Evolutionary conservation across 2,113 vertebrate species (phyloP).

Genomic region (Toxotes jaculatrix): DNA sequence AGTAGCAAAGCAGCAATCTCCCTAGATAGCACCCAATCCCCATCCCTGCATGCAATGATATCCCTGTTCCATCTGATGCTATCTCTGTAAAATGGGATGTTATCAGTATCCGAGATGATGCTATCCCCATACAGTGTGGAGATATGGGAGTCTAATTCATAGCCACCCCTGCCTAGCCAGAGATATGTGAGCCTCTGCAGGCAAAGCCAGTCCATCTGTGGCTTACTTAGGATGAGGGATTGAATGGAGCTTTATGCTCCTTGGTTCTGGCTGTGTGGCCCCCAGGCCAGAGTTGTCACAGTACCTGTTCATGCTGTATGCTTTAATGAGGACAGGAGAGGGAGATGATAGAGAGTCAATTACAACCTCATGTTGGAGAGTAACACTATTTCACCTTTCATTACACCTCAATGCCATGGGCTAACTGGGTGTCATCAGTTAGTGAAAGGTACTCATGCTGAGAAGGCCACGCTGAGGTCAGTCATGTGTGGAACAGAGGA

Average conservation of each 20-base stretch:
- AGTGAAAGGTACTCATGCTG: slow-evolving; percentile 63
- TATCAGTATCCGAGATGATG: slow-evolving; percentile 73
- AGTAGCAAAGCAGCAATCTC: slow-evolving; percentile 46
- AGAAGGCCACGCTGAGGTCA: slow-evolving; percentile 42
- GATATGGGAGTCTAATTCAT: slow-evolving; percentile 76
- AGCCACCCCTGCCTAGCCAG: slow-evolving; percentile 36
- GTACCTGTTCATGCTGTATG: slow-evolving; percentile 71
- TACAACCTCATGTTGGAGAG: slow-evolving; percentile 72
- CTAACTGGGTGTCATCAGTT: slow-evolving; percentile 75
- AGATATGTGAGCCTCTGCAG: slow-evolving; percentile 61
- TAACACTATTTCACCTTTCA: slow-evolving; percentile 80
- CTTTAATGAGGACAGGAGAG: slow-evolving; percentile 76
- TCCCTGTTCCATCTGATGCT: slow-evolving; percentile 71
- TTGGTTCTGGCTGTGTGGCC: slow-evolving; percentile 50
- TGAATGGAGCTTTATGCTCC: slow-evolving; percentile 53
- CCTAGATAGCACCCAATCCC: slow-evolving; percentile 57
- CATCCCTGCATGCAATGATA: slow-evolving; percentile 54
- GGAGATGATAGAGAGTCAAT: slow-evolving; percentile 80
- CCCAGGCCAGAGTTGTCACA: slow-evolving; percentile 62
- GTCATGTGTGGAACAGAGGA: slow-evolving; percentile 35
- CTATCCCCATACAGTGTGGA: slow-evolving; percentile 66
- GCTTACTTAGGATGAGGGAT: slow-evolving; percentile 67
- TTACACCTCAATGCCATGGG: slow-evolving; percentile 71
- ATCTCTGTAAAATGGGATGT: slow-evolving; percentile 73
- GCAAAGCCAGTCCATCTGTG: slow-evolving; percentile 70